Percentiles rank a stretch among this genome's conserved stretches.
phyloP scores from a whole-genome alignment of 2,888 invertebrate genomes.

The Tetragnatha montana region DNA sequence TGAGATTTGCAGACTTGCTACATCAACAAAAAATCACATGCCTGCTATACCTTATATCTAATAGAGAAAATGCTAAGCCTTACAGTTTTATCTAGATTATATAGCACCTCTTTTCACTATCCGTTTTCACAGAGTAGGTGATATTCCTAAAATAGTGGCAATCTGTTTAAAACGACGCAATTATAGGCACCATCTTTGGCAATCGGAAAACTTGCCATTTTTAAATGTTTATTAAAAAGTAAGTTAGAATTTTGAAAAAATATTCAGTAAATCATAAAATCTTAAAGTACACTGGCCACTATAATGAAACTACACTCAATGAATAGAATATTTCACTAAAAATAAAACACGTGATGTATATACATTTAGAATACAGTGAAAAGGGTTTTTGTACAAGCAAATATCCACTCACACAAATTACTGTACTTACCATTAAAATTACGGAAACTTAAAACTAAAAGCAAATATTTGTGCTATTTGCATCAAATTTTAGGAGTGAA shows the following conservation, averaged over 20 bases:
- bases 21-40: background rate
- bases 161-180: background rate
- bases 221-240: background rate
- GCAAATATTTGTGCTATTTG: background rate
- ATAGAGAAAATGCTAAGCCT: background rate
- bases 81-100: background rate
- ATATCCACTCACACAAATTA: background rate
- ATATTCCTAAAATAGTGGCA: background rate
- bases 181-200: background rate
- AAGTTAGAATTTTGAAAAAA: background rate
- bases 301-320: background rate
- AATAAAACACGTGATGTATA: background rate
- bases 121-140: background rate
- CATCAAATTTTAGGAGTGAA: background rate
- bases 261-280: background rate
- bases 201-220: background rate
- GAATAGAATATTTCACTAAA: background rate
- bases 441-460: background rate
- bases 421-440: background rate
- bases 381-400: background rate
- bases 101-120: background rate
- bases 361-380: background rate
- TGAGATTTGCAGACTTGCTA: too few species aligned
- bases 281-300: background rate
- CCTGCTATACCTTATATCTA: background rate